These are phyloP conservation scores for Melipona quadrifasciata DNA, from an alignment of 1,140 invertebrate species.

Conservation along the genomic window DNA sequence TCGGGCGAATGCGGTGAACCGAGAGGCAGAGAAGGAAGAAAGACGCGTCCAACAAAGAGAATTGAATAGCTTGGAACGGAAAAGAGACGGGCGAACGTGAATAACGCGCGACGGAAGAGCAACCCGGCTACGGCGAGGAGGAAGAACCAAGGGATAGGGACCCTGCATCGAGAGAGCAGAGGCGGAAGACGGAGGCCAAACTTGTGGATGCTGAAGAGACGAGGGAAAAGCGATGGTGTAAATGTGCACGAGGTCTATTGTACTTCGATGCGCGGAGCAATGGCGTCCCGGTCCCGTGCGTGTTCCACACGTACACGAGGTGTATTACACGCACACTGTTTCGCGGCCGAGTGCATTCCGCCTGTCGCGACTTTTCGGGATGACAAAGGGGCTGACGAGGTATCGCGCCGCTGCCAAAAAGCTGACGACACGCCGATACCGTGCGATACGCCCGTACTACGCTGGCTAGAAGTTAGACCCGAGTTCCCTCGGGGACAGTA, in stretches of 20 bases:
- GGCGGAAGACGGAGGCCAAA: background rate
- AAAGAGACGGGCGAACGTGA: background rate
- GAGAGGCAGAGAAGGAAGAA: constrained; percentile 2
- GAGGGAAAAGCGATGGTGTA: constrained; percentile 24
- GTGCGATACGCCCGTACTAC: background rate
- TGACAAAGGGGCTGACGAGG: constrained; percentile 55
- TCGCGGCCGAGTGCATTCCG: constrained; percentile 55
- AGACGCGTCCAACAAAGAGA: background rate
- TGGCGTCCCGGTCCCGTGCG: constrained; percentile 32
- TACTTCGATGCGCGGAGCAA: constrained; percentile 35
- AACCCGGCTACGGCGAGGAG: background rate
- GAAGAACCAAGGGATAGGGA: background rate
- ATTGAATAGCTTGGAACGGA: background rate
- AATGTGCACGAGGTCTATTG: constrained; percentile 32
- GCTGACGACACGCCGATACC: constrained; percentile 45
- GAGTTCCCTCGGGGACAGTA: background rate
- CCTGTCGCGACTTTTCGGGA: constrained; percentile 56
- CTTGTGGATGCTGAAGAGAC: constrained; percentile 2
- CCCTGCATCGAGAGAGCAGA: too few species aligned
- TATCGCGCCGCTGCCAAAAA: constrained; percentile 62
- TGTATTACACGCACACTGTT: constrained; percentile 49
- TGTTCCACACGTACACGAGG: constrained; percentile 30
- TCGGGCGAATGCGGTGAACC: background rate
- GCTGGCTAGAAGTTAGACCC: background rate
- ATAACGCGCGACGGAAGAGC: background rate